Conservation (phyloP, 2,888 invertebrate genomes). For the Drosophila sordidula region DNA sequence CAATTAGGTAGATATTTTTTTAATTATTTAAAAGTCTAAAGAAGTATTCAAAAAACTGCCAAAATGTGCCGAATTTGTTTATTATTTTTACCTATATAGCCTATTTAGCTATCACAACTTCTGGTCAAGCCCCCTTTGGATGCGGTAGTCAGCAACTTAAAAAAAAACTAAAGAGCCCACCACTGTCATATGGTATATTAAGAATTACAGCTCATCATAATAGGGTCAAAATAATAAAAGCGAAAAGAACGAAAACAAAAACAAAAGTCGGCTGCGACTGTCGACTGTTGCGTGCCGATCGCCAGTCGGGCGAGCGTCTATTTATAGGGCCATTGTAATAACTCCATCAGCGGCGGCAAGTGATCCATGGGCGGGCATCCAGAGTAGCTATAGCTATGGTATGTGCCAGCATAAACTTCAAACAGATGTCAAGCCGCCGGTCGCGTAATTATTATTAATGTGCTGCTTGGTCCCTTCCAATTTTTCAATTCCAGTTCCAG, state of each 20-base stretch:
- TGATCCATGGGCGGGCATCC: conserved; percentile 28
- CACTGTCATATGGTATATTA: conserved; percentile 7
- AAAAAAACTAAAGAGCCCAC: conserved; percentile 5
- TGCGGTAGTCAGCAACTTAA: background rate
- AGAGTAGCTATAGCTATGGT: conserved; percentile 5
- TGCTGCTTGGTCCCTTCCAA: conserved; percentile 34
- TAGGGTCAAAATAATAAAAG: conserved; percentile 61
- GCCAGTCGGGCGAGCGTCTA: conserved; percentile 40
- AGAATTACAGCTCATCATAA: conserved; percentile 31
- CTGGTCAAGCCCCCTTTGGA: conserved; percentile 1
- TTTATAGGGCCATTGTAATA: conserved; percentile 65
- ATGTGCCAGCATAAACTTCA: conserved; percentile 63
- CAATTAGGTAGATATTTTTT: too few species aligned
- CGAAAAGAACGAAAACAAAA: conserved; percentile 31
- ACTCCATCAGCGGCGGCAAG: conserved; percentile 57
- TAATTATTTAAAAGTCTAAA: too few species aligned
- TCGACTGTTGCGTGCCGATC: conserved; percentile 51
- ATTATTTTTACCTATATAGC: too few species aligned
- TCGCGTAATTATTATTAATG: conserved; percentile 69
- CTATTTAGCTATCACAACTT: background rate
- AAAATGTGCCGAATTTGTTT: too few species aligned
- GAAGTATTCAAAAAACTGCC: too few species aligned
- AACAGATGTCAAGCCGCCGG: conserved; percentile 63
- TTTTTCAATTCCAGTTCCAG: conserved; percentile 22
- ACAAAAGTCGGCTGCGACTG: conserved; percentile 38